Evolutionary conservation across 1,140 invertebrate species (phyloP), one percentile per base, ranked within the genome.

Genomic region (Bombyx mori): DNA sequence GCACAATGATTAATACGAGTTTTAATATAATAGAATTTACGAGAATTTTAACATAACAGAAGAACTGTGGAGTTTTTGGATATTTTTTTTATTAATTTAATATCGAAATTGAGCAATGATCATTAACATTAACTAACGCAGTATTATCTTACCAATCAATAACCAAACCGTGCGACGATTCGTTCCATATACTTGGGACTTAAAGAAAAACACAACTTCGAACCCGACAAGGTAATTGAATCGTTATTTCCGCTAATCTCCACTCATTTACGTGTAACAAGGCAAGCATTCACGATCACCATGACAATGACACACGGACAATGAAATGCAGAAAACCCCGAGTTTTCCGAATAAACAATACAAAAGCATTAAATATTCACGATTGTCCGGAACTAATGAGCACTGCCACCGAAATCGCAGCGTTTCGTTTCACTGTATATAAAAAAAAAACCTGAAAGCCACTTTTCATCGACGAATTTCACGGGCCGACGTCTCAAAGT

Each of bases 221-320:
- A 3, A 35, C 26, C 26, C 26, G 26, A 35, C 26, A 35, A 35
- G 44, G 57, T 68, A 73, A 76, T 76, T 76, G 67, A 71, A 75
- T 67, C 56, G 63, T 75, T 71, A 75, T 77, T 82, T 80, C 74
- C 69, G 77, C 75, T 73, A 76, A 82, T 84, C 70, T 73, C 44
- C 60, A 63, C 68, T 71, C 62, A 62, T 79, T 79, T 77, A 71
- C 63, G 59, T 52, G 48, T 63, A 65, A 70, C 58, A 66, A 71
- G 51, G 66, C 65, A 67, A 67, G 68, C 66, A 66, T 68, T 63
- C 69, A 60, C 54, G 59, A 83, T 82, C 74, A 77, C 65, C 80
- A 81, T 79, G 77, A 86, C 77, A 83, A 83, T 83, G 63, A 77
- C 75, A 61, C 57, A 64, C 72, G 62, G 79, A 82, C 78, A 82